phyloP scores from a whole-genome alignment of 2,888 invertebrate genomes.

The Alloplasta piceator region DNA sequence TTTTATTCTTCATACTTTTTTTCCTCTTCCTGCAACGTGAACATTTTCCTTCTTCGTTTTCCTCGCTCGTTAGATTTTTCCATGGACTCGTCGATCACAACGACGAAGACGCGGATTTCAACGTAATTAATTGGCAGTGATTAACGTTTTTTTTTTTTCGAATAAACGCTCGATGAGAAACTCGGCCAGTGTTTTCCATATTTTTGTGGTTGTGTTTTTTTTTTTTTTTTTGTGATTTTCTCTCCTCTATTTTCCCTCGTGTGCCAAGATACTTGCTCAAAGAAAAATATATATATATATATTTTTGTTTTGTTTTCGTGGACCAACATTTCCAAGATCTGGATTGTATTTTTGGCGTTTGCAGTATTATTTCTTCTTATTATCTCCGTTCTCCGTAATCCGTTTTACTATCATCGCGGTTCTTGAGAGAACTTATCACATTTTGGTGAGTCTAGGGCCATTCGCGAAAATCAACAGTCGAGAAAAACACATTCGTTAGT shows the following conservation, averaged over 20 bases:
- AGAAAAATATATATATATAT: background rate
- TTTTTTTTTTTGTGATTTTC: background rate
- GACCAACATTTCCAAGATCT: constrained; percentile 24
- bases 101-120: constrained; percentile 64
- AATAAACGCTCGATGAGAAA: constrained; percentile 54
- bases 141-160: constrained; percentile 58
- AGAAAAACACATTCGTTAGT: constrained; percentile 20
- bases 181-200: constrained; percentile 15
- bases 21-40: constrained; percentile 6
- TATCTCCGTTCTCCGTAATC: constrained; percentile 7
- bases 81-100: constrained; percentile 41
- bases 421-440: constrained; percentile 60
- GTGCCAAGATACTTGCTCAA: too few relatives aligned
- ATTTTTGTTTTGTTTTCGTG: background rate
- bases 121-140: constrained; percentile 70
- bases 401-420: constrained; percentile 50
- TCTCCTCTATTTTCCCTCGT: background rate
- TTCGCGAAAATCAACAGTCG: constrained; percentile 23
- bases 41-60: constrained; percentile 23
- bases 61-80: background rate
- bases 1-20: constrained; percentile 33
- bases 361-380: constrained; percentile 27
- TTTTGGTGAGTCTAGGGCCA: constrained; percentile 52
- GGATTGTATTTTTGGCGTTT: constrained; percentile 22
- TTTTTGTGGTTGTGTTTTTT: background rate